A percentile compares a stretch with the other conserved stretches of the same genome.
These are phyloP conservation scores for Lasius platythorax DNA, from an alignment of 2,888 invertebrate genomes.

Conservation along the genomic window DNA sequence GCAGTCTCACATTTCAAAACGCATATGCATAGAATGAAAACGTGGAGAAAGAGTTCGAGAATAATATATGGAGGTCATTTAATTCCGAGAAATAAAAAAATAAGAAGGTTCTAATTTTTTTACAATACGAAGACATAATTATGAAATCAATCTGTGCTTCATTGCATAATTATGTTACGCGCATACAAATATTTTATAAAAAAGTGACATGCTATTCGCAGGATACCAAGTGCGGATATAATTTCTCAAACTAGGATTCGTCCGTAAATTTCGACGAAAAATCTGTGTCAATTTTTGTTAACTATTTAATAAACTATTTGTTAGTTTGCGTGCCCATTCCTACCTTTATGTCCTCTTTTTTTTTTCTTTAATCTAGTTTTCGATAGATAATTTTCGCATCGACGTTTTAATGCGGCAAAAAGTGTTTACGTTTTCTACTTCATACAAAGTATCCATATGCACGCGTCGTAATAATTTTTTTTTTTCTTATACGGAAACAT, in stretches of 20 bases:
- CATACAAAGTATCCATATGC: constrained; percentile 49
- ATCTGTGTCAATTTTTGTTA: background rate
- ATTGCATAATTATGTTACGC: background rate
- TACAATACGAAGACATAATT: background rate
- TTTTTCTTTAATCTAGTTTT: constrained; percentile 53
- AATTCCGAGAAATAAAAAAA: background rate
- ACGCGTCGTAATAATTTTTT: constrained; percentile 34
- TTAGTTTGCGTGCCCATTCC: constrained; percentile 69
- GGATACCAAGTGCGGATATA: background rate
- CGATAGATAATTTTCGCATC: constrained; percentile 46
- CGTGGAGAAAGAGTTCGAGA: background rate
- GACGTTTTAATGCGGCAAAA: constrained; percentile 28
- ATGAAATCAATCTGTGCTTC: background rate
- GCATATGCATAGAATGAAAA: background rate
- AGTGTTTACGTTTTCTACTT: constrained; percentile 27
- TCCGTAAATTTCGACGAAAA: background rate
- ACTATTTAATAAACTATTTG: background rate
- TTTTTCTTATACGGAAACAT: constrained; percentile 31
- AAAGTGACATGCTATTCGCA: background rate
- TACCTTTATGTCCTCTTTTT: constrained; percentile 57
- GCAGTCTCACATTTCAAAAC: background rate
- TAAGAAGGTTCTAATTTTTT: background rate
- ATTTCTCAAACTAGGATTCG: background rate
- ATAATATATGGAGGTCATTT: background rate
- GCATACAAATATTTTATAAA: background rate